Base-by-base conservation (phyloP, 2,113 vertebrate genomes). In the Gymnarchus niloticus region DNA sequence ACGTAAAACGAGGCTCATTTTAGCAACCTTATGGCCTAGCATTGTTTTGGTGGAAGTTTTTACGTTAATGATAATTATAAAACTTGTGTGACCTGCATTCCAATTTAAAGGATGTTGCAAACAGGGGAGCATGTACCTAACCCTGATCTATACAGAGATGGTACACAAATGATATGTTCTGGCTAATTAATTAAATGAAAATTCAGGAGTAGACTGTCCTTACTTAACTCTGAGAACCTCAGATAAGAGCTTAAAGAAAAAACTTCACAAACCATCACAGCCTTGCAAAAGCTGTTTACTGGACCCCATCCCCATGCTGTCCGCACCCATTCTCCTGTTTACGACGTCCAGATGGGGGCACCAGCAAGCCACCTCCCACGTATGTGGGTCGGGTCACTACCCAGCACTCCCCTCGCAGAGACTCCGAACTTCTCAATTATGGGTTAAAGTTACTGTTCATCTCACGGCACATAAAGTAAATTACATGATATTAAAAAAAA, bases 121-220 rank as follows among this genome's bases (percentile, higher is more conserved):
- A n/a, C 65, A 73, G 65, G 4, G 14, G 17, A 33, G 33, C 41
- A 28, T 73, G 65, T 73, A 41, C 65, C 65, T 37, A 33, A 73
- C 33, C 14, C 33, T 73, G 65, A 73, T 33, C 65, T 33, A 73
- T 17, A 73, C 41, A 73, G 33, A 73, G 33, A 73, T 73, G 33
- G 33, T 14, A 73, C 19, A n/a, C n/a, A n/a, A n/a, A n/a, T n/a
- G n/a, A n/a, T n/a, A n/a, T 41, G 33, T 33, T 73, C 65, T 41
- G 33, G 65, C 65, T 41, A 73, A 73, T 73, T 73, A 73, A 37
- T 73, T 73, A 73, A 73, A 73, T 41, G 65, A 73, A 73, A 73
- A 73, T 41, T 73, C 33, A 41, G 65, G 14, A 73, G 65, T 37
- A 1, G 14, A 41, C 19, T 7, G 65, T 73, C 65, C 65, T 73